Conservation (phyloP, 2,113 vertebrate genomes). For the Onychostruthus taczanowskii region DNA sequence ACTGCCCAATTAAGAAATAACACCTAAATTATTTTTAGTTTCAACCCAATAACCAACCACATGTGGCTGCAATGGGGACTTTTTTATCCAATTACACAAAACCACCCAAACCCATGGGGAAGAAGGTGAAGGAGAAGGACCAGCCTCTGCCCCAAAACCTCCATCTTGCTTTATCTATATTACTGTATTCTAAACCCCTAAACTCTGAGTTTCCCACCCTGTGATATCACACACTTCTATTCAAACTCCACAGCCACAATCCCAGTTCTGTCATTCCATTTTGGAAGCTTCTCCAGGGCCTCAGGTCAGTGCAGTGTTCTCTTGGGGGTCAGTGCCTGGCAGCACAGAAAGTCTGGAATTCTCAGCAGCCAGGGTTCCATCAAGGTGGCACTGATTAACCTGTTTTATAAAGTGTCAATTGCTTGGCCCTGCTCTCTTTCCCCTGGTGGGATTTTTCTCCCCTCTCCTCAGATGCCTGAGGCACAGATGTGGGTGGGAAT, state of each 20-base stretch:
- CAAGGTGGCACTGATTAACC: fast-evolving
- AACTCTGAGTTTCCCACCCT: no score
- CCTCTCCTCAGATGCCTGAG: no score
- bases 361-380: background rate
- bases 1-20: background rate
- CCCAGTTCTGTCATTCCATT: background rate
- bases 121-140: background rate
- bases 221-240: no score
- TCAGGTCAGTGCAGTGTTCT: background rate
- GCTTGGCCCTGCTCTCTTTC: background rate
- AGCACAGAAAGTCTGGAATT: background rate
- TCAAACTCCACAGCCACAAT: background rate
- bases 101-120: background rate
- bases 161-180: no score
- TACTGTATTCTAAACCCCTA: no score
- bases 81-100: background rate
- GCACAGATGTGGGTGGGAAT: background rate
- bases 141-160: background rate
- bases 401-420: fast-evolving
- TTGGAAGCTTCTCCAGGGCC: background rate
- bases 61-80: background rate
- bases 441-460: background rate
- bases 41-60: background rate
- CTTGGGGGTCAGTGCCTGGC: background rate
- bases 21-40: background rate